Base-by-base conservation (phyloP, 2,113 vertebrate species). In the Sander vitreus region DNA sequence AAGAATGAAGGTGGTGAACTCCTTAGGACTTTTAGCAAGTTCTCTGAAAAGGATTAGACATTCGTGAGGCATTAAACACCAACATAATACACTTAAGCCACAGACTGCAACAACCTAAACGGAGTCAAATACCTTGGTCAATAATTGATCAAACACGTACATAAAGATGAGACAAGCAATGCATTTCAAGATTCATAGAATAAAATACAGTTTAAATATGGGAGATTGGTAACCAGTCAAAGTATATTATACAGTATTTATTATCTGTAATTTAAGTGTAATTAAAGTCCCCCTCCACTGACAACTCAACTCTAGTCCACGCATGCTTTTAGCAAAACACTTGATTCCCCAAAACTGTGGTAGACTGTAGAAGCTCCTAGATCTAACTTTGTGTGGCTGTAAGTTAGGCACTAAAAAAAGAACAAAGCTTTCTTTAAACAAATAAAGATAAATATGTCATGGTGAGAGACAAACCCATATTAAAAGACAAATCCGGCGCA, bases 401-500 rank as follows among this genome's bases (percentile, higher is more conserved):
- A 55, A 27, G 21, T 54, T 19, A 65, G 36, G 55, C 12, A 15
- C 39, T n/a, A 27, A 15, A 51, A 19, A 62, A 36, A 43, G 1
- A 48, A 1, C 18, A 59, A 47, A 1, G 7, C 6, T 23, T 39
- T 7, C 9, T 36, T 16, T 11, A 30, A 72, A 51, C 15, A 39
- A 50, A 57, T 25, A 63, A 67, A 80, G 43, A 68, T 45, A 58
- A 43, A 87, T 53, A 27, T 16, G 23, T 39, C 48, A 63, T 3
- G 33, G 72, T 75, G 73, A 69, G 68, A 80, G 67, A 62, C 58
- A 62, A 67, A 33, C 27, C 51, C 43, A 39, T 14, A 43, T 43
- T 43, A 33, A 33, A 33, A 5, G 30, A 33, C 30, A 33, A 30
- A 30, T 30, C 30, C 30, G 0, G 30, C 30, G 3, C 30, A 30